These are phyloP conservation scores for Drosophila kokeensis DNA, from an alignment of 2,888 invertebrate genomes.

Conservation along the genomic window DNA sequence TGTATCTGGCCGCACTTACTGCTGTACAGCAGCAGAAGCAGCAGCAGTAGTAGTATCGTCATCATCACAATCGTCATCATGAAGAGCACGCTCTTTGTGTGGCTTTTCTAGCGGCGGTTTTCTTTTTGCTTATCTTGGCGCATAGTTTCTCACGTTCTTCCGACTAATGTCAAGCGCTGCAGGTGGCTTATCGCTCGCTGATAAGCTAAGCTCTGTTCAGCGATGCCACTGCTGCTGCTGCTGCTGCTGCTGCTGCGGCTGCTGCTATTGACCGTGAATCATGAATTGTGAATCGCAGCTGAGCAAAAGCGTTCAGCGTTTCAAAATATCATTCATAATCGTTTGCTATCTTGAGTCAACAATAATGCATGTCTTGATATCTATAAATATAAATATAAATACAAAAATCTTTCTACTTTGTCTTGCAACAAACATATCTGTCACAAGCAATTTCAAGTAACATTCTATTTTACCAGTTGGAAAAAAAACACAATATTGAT, in stretches of 20 bases:
- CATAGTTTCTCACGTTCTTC: slow-evolving; percentile 71
- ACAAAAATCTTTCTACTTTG: background rate
- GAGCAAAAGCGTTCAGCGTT: background rate
- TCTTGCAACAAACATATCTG: background rate
- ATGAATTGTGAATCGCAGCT: slow-evolving; percentile 21
- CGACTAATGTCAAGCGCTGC: slow-evolving; percentile 65
- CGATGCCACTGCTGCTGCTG: background rate
- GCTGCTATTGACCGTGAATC: slow-evolving; percentile 39
- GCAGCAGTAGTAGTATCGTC: slow-evolving; percentile 11
- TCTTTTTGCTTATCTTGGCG: slow-evolving; percentile 56
- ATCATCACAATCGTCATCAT: slow-evolving; percentile 17
- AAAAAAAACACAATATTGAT: background rate
- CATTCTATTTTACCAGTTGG: background rate
- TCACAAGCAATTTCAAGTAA: background rate
- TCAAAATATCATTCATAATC: slow-evolving; percentile 24
- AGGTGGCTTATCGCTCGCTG: slow-evolving; percentile 57
- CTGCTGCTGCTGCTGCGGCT: background rate
- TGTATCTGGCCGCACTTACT: slow-evolving; percentile 15
- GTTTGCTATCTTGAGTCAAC: slow-evolving; percentile 7
- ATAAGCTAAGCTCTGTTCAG: slow-evolving; percentile 35
- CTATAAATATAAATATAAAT: background rate
- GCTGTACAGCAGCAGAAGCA: slow-evolving; percentile 10
- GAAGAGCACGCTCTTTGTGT: slow-evolving; percentile 40
- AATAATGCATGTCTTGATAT: slow-evolving; percentile 13
- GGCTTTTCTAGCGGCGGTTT: slow-evolving; percentile 35